Base-by-base conservation (phyloP, 2,113 vertebrate species). In the Oncorhynchus gorbuscha region DNA sequence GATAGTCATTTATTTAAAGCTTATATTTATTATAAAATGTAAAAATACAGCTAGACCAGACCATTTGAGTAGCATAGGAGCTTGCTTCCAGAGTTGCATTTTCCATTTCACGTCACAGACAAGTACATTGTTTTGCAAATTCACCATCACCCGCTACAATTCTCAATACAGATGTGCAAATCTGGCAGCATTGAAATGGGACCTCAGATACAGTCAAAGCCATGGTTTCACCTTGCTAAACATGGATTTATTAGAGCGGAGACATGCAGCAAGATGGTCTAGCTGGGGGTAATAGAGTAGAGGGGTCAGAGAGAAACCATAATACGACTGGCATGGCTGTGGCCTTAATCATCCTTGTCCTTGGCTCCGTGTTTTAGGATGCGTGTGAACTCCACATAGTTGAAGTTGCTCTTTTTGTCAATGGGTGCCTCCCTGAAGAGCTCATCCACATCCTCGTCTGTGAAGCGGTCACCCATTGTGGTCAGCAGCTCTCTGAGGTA, bases 401-500 rank as follows among this genome's bases (percentile, higher is more conserved):
- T 97, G 93, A 98, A 99, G 74, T 98, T 97, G 66, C 96, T 95
- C 89, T 96, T 97, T 74, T 97, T 98, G 90, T 98, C 96, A 0
- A 97, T 98, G 58, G 97, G 97, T 0, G 96, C 97, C 89, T 99
- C 97, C 28, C 97, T 90, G 90, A 96, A 98, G 30, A 99, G 94
- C 94, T 99, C 96, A 9, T 98, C 97, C 71, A 97, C 96, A 13
- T 98, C 96, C 62, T 99, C 97, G 0, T 98, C 97, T 0, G 96
- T 96, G 82, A 99, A 98, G 75, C 97, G 92, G 90, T 97, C 97
- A 0, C 97, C 97, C 97, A 99, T 97, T 0, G 97, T 97, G 0
- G 96, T 97, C 82, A 98, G 94, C 86, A 98, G 91, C 86, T 98
- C 97, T 9, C 97, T 86, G 88, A 98, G 90, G 80, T 94, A 95